Base-by-base conservation (phyloP, 2,113 vertebrate species). In the Larimichthys crocea region DNA sequence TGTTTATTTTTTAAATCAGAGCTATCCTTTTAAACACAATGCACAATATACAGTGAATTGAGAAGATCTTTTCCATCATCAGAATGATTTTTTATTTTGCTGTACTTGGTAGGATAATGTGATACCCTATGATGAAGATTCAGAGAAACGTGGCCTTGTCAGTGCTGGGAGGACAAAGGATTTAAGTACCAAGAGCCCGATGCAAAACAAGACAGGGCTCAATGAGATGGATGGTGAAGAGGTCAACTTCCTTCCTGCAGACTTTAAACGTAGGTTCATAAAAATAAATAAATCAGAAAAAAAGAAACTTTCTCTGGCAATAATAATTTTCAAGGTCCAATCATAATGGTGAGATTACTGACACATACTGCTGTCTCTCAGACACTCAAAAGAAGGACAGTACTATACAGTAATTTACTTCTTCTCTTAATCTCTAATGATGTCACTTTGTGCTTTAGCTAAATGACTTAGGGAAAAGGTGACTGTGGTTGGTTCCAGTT, bases 161-260 rank as follows among this genome's bases (percentile, higher is more conserved):
- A 75, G 14, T 0, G 70, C 90, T 26, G 96, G 93, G 5, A 96
- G 88, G 0, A 72, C 53, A 5, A 95, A 49, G 3, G 93, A 93
- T 56, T 26, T 44, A 3, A 91, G 79, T 1, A 35, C 94, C 66
- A 93, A 90, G 0, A 90, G 94, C 7, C 85, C 92, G 65, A 70
- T 76, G 22, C 95, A 94, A 0, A 95, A 96, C 10, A 29, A 66
- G 16, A 44, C 8, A 0, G 95, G 93, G 1, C 1, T 95, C 1
- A 94, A 96, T 69, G 94, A 93, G 61, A 81, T 94, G 74, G 87
- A 89, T 76, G 91, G 94, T 79, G 94, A 96, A 72, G 92, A 94
- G 0, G 76, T 84, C 0, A 91, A 89, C 12, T 8, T 96, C 52
- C 95, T 97, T 88, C 92, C 92, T 40, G 94, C 94, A 1, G 96